Base-by-base conservation (phyloP, 2,888 invertebrate genomes). In the Altica lythri region DNA sequence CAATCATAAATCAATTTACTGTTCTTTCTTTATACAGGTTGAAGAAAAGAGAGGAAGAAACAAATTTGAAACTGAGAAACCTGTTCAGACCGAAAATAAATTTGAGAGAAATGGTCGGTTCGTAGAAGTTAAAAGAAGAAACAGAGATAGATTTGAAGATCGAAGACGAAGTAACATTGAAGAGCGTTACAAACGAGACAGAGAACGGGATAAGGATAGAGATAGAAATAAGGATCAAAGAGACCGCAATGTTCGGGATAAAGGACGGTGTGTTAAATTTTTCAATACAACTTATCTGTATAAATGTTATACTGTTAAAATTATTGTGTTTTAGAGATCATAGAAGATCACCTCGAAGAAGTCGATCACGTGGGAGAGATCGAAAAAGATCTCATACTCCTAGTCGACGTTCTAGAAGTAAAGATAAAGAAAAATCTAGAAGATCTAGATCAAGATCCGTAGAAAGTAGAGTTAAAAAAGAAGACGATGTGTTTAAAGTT, bases 11-110 rank as follows among this genome's bases (percentile, higher is more conserved):
- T 8, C 1, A 9, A 13, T 14, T 35, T 22, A 9, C 13, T 13
- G 2, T 12, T 9, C 35, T 25, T 14, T 35, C 3, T 22, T 25
- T 16, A 19, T 27, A n/a, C 13, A 48, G 48, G 57, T 60, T 16
- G 61, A 60, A 25, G 69, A 69, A 38, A 68, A 67, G 51, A 59
- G 67, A 4, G 71, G 72, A 25, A 60, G 75, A 25, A 73, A 75
- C 53, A 75, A 75, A 54, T 74, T 74, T 50, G 72, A 74, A 55
- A 72, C 67, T 5, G 73, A 73, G 47, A 75, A 74, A 54, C 71
- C 72, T 0, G 63, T 77, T 13, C 57, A 29, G 17, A 49, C 35
- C 4, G 53, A 60, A 6, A 53, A 35, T 19, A 45, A 47, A 8
- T 22, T 34, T n/a, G 42, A 53, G n/a, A 40, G 53, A 12, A 57